A percentile compares a stretch with the other conserved stretches of the same genome.
Evolutionary conservation across 1,140 invertebrate genomes (phyloP).

Genomic region (Diploscapter pachys): DNA sequence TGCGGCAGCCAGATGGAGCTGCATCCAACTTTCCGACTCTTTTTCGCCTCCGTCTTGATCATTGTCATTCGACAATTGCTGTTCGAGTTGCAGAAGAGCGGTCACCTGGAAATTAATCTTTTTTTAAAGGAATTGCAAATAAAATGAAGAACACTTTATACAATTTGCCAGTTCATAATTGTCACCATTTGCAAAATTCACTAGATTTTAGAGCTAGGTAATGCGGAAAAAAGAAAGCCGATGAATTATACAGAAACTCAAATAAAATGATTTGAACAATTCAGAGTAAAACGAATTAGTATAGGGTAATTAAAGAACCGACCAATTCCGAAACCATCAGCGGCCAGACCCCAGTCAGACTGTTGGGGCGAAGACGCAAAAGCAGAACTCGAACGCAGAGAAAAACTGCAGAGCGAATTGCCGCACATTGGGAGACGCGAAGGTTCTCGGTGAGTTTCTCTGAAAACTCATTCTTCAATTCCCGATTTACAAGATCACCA

Average conservation of each 20-base stretch:
- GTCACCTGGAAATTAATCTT: no score
- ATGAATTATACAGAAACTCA: no score
- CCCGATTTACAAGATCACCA: no score
- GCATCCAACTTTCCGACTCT: constrained; percentile 70
- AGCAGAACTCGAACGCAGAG: constrained; percentile 84
- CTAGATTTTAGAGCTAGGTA: no score
- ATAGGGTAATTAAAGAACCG: constrained; percentile 34
- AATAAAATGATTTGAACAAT: no score
- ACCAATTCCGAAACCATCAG: constrained; percentile 87
- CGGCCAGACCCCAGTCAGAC: constrained; percentile 86
- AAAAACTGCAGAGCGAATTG: constrained; percentile 82
- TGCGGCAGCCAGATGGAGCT: constrained; percentile 78
- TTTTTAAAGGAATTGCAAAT: no score
- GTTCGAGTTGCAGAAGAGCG: constrained; percentile 83
- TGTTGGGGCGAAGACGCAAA: constrained; percentile 78
- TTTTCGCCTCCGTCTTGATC: constrained; percentile 13
- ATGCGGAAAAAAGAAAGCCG: no score
- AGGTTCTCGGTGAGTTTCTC: constrained; percentile 82
- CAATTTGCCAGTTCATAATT: no score
- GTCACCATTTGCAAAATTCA: no score
- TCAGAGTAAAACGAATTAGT: no score
- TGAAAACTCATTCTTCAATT: constrained; percentile 56
- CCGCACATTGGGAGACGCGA: constrained; percentile 74
- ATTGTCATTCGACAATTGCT: constrained; percentile 73
- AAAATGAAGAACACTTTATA: no score